Evolutionary conservation across 2,797 vertebrate genomes (phyloP).

Genomic region (Lateolabrax maculatus): DNA sequence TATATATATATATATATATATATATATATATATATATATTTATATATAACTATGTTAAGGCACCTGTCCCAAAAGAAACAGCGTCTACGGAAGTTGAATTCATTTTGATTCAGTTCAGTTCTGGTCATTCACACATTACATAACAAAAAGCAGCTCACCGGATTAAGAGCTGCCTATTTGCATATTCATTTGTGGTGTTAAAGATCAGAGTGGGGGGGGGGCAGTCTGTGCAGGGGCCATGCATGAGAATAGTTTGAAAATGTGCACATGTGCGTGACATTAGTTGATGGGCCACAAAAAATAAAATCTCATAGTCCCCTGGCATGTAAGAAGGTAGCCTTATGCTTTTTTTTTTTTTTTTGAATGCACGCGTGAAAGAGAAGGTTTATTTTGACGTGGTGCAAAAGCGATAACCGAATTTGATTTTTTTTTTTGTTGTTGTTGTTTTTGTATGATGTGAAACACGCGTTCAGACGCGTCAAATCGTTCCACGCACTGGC

Average conservation of each 20-base stretch:
- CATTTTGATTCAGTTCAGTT: background rate
- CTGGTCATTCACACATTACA: background rate
- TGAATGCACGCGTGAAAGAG: background rate
- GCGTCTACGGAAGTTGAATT: rapidly evolving
- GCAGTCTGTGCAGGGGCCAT: background rate
- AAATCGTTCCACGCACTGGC: conserved; percentile 7
- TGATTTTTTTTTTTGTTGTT: too few species aligned
- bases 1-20: too few species aligned
- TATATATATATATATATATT: too few species aligned
- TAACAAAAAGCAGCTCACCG: conserved; percentile 10
- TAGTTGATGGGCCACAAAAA: too few species aligned
- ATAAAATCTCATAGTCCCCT: background rate
- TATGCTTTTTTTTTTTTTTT: too few species aligned
- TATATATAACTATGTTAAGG: too few species aligned
- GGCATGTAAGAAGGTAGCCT: background rate
- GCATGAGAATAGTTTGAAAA: background rate
- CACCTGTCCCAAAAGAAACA: background rate
- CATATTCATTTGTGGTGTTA: conserved; percentile 33
- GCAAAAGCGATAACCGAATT: too few species aligned
- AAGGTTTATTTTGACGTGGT: background rate
- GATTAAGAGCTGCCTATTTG: conserved; percentile 9
- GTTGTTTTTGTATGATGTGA: too few species aligned
- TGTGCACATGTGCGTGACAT: background rate
- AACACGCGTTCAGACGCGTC: too few species aligned
- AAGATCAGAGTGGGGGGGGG: conserved; percentile 25